Evolutionary conservation across 64 coral and sea anemone genomes (phyloP).

Genomic region (Acropora tenuis): DNA sequence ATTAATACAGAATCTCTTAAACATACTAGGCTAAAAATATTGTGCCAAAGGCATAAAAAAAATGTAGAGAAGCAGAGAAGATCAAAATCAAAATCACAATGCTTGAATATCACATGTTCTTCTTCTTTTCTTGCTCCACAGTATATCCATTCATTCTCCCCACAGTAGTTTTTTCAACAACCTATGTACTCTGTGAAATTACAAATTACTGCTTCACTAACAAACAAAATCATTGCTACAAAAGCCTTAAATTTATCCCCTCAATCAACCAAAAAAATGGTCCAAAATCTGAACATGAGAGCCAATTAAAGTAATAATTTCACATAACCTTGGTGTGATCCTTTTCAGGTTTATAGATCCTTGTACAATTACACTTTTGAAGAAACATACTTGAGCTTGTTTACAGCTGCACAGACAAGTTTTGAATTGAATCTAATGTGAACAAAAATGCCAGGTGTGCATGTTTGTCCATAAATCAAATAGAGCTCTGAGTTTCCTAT

Average conservation of each 20-base stretch:
- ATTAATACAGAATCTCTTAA: neutral
- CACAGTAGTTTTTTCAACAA: neutral
- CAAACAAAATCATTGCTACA: no score
- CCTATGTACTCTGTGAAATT: neutral
- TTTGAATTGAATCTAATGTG: neutral
- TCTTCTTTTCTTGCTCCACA: no score
- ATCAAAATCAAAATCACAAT: neutral
- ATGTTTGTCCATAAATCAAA: slow-evolving; percentile 11
- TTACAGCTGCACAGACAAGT: neutral
- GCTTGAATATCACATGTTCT: no score
- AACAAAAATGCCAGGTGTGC: neutral
- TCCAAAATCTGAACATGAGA: neutral
- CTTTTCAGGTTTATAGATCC: slow-evolving; percentile 21
- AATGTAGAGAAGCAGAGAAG: neutral
- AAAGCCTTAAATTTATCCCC: no score
- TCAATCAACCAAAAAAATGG: neutral
- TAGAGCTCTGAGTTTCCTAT: slow-evolving; percentile 20
- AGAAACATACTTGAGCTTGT: slow-evolving; percentile 33
- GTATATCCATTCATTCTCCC: neutral
- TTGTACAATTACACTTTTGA: slow-evolving; percentile 51
- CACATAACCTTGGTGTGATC: slow-evolving; percentile 18
- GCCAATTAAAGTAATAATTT: neutral
- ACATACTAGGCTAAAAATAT: neutral
- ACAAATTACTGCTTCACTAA: slow-evolving; percentile 26
- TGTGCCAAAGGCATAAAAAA: neutral